phyloP scores from a whole-genome alignment of 1,140 invertebrate genomes.

The Ostrea edulis region DNA sequence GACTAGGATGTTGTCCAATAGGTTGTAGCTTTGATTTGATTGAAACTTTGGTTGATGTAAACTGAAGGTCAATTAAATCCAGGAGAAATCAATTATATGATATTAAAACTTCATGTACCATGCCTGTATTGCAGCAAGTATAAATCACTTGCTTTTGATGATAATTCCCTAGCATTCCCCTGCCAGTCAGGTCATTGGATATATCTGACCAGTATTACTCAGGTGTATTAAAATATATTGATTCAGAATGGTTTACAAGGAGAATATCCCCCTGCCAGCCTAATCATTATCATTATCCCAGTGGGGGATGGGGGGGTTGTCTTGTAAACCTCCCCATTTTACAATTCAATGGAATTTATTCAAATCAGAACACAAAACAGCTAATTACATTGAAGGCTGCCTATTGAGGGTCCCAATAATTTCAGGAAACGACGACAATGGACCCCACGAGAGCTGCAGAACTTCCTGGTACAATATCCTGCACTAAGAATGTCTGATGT shows the following conservation, averaged over 20 bases:
- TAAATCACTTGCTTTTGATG: no score
- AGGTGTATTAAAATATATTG: no score
- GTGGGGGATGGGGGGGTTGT: background rate
- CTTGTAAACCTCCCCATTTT: background rate
- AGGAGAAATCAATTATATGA: no score
- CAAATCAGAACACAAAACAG: background rate
- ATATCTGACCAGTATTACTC: no score
- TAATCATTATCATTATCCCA: background rate
- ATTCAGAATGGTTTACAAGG: background rate
- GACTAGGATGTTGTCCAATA: no score
- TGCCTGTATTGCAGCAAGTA: no score
- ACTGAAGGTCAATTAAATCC: no score
- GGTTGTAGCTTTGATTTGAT: no score
- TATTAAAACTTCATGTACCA: no score
- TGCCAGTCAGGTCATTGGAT: no score
- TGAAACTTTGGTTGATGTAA: no score
- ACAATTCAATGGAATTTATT: background rate
- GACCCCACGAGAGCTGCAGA: background rate
- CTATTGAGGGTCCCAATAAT: background rate
- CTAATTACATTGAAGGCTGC: background rate
- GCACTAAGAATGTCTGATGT: background rate
- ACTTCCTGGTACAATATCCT: background rate
- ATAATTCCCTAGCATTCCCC: no score
- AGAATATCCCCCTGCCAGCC: background rate
- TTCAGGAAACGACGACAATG: slow-evolving; percentile 15